Evolutionary conservation across 2,797 vertebrate genomes (phyloP).

Genomic region (Hylomyscus alleni): DNA sequence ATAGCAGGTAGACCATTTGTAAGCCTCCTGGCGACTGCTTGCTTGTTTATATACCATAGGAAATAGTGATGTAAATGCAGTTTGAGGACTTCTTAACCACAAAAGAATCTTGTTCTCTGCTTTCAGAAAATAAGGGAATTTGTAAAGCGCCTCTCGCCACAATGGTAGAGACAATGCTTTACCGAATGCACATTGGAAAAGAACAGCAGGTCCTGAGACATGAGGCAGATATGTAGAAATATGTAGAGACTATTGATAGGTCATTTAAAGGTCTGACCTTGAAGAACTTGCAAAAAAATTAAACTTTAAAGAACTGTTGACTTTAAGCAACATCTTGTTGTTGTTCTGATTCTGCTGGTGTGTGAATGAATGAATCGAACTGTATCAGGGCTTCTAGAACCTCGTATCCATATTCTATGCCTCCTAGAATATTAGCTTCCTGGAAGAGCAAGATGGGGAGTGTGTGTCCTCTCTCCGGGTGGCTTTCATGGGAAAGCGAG

Average conservation of each 20-base stretch:
- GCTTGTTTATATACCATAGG: background rate
- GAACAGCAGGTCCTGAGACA: background rate
- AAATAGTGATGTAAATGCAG: background rate
- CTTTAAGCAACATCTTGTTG: background rate
- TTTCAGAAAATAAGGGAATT: background rate
- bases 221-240: background rate
- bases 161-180: background rate
- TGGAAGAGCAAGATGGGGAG: conserved; percentile 3
- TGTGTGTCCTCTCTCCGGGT: background rate
- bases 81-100: background rate
- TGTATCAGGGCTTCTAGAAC: background rate
- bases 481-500: background rate
- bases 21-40: background rate
- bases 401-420: background rate
- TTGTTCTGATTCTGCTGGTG: background rate
- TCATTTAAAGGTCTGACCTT: conserved; percentile 35
- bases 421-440: background rate
- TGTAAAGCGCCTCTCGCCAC: background rate
- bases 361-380: background rate
- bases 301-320: conserved; percentile 28
- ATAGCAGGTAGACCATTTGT: background rate
- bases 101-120: background rate
- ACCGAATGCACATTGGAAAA: background rate
- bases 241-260: background rate
- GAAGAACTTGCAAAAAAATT: background rate